Base-by-base conservation (phyloP, 2,113 vertebrate genomes). In the Microtus oregoni region DNA sequence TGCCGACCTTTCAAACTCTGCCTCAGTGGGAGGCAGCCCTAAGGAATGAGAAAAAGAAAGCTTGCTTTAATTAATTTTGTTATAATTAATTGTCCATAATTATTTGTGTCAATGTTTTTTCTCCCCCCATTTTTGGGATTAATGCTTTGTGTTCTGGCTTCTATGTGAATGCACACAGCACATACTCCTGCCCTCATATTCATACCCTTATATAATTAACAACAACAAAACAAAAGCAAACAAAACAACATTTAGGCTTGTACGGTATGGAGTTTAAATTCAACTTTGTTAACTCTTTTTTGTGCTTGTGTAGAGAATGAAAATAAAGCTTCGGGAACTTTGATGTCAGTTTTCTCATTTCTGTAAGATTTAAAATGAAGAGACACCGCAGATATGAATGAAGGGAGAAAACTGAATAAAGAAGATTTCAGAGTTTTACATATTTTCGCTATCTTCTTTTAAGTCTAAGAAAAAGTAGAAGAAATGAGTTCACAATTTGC, bases 341-440 rank as follows among this genome's bases (percentile, higher is more conserved):
- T 58, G 7, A 41, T 50, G 5, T 73, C 77, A 38, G n/a, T 19
- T 61, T 90, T 10, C 3, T 94, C 75, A 28, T 65, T 85, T 63
- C 70, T 70, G 47, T 72, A 22, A 81, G 32, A 50, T 89, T 92
- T 92, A 85, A 87, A 83, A 58, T 63, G 6, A 10, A 58, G 32
- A 44, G 47, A 77, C 76, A 26, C 24, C 68, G 0, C 70, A 19
- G 4, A 20, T 2, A 28, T 35, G 17, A 55, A 52, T 77, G 17
- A 78, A 55, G 26, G n/a, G 4, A 67, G 13, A 5, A 94, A 70
- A 83, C 26, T 78, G 8, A 83, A 75, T 73, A 86, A 86, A 73
- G 1, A 90, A 90, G 4, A 72, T 89, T 92, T 90, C 68, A 76
- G 26, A 81, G 92, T 92, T 94, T 52, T 95, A 61, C 44, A 82